phyloP scores from a whole-genome alignment of 1,140 invertebrate species.

The Dryas iulia region DNA sequence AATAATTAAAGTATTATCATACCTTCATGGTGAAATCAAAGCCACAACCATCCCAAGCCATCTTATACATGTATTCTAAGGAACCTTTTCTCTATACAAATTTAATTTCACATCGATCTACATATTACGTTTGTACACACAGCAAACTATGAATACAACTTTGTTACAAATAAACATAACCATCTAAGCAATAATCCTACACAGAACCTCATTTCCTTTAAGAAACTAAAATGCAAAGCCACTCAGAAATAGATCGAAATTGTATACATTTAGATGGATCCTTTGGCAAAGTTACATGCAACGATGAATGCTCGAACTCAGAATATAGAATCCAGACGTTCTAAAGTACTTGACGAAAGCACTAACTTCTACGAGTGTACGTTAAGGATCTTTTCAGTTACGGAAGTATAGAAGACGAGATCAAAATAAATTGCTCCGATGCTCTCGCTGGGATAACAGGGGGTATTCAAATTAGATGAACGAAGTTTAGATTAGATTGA shows the following conservation, averaged over 20 bases:
- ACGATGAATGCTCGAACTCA: not conserved
- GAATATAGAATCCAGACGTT: conserved; percentile 2
- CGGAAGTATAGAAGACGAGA: conserved; percentile 31
- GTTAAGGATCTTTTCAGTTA: conserved; percentile 30
- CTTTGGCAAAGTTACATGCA: not conserved
- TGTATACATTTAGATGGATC: conserved; percentile 3
- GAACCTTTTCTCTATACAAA: too few relatives aligned
- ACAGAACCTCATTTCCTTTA: not conserved
- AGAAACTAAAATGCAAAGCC: not conserved
- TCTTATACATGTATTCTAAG: too few relatives aligned
- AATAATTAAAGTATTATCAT: too few relatives aligned
- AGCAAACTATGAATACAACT: not conserved
- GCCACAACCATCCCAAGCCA: too few relatives aligned
- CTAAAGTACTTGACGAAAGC: conserved; percentile 21
- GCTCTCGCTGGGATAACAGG: conserved; percentile 26
- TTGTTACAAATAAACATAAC: not conserved
- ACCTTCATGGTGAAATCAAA: too few relatives aligned
- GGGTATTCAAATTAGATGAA: conserved; percentile 69
- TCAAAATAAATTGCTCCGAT: conserved; percentile 60
- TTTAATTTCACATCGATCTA: too few relatives aligned
- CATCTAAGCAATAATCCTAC: not conserved
- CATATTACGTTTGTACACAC: too few relatives aligned
- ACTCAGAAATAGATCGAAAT: conserved; percentile 1
- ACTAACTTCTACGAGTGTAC: not conserved
- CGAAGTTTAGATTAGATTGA: conserved; percentile 76